Evolutionary conservation across 2,113 vertebrate species (phyloP).

Genomic region (Terrapene triunguis): DNA sequence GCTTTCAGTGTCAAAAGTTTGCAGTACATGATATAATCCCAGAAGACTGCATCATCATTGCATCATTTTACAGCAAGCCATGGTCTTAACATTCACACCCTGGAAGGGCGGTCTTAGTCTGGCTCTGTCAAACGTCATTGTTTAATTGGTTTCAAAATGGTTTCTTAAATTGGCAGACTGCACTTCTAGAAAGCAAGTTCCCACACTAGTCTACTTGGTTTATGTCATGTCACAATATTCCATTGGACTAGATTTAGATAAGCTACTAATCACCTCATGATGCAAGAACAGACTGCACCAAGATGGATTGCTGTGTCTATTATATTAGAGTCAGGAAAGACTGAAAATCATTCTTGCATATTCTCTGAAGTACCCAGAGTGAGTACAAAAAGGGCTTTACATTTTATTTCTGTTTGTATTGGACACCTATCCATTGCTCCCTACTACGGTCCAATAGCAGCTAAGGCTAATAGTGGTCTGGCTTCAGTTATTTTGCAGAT

Average conservation of each 20-base stretch:
- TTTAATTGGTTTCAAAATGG: neutral
- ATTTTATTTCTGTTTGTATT: neutral
- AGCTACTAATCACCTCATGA: neutral
- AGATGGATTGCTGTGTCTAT: neutral
- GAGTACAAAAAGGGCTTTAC: neutral
- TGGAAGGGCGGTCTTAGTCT: neutral
- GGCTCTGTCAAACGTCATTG: neutral
- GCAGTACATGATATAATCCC: neutral
- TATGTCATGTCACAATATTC: neutral
- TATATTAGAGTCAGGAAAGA: neutral
- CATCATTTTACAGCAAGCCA: neutral
- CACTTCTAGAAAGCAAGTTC: neutral
- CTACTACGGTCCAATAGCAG: rapidly evolving
- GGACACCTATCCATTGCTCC: neutral
- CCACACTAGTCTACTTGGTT: neutral
- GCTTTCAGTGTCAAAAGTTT: neutral
- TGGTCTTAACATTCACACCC: neutral
- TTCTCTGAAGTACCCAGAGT: neutral
- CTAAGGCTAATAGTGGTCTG: neutral
- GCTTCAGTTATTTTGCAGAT: neutral
- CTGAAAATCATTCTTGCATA: neutral
- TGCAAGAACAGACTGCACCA: neutral
- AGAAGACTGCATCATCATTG: neutral
- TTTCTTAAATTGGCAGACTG: neutral
- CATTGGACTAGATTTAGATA: neutral